A percentile compares a stretch with the other conserved stretches of the same genome.
These are phyloP conservation scores for Uromys caudimaculatus DNA, from an alignment of 2,797 vertebrate species.

Conservation along the genomic window DNA sequence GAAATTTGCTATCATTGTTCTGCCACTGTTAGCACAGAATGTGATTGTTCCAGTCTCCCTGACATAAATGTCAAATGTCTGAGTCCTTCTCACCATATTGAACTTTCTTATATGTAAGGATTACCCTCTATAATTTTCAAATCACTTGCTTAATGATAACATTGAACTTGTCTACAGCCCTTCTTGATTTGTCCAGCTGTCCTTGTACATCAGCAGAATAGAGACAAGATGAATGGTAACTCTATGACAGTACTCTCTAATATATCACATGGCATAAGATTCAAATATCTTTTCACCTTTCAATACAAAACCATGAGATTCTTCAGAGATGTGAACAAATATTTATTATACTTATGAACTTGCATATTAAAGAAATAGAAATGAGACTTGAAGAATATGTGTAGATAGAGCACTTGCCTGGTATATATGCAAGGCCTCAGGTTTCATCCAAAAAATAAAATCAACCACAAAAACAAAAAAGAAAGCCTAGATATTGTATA, in stretches of 20 bases:
- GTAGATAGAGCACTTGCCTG: background rate
- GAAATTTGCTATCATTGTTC: slow-evolving; percentile 48
- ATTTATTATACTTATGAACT: background rate
- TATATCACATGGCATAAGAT: background rate
- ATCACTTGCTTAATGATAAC: background rate
- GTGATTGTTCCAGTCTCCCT: background rate
- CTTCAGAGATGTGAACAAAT: background rate
- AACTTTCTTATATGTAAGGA: slow-evolving; percentile 29
- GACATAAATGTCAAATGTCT: slow-evolving; percentile 40
- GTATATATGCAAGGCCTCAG: too few species aligned
- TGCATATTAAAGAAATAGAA: background rate
- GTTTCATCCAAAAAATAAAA: background rate
- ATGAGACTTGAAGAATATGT: background rate
- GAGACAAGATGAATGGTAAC: background rate
- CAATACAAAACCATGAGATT: background rate
- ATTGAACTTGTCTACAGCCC: background rate
- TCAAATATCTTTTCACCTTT: background rate
- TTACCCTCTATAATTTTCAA: slow-evolving; percentile 12
- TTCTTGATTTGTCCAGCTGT: background rate
- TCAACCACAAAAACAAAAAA: background rate
- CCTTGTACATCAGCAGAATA: background rate
- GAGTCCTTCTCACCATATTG: slow-evolving; percentile 1
- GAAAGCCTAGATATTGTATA: slow-evolving; percentile 28
- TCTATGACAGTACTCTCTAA: background rate
- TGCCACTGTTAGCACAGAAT: background rate